These are phyloP conservation scores for Lepus europaeus DNA, from an alignment of 2,113 vertebrate species.

Conservation along the genomic window DNA sequence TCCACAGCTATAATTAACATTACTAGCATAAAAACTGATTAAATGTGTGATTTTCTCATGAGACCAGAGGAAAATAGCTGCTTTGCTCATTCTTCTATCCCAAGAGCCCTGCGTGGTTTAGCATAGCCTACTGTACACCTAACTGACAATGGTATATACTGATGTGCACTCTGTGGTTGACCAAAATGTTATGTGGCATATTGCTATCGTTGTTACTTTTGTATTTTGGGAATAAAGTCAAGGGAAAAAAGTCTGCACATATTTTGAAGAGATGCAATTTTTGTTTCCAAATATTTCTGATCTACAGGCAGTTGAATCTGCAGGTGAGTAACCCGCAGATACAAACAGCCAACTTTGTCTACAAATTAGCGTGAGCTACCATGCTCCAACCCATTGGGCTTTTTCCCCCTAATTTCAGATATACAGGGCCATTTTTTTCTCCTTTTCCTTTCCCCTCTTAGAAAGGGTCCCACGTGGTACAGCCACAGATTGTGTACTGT, in stretches of 20 bases:
- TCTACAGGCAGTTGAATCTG: neutral
- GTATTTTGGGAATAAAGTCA: neutral
- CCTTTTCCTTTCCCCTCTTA: neutral
- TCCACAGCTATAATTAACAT: constrained; percentile 40
- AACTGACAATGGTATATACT: neutral
- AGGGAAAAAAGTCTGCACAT: neutral
- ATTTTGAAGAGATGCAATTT: neutral
- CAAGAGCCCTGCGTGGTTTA: neutral
- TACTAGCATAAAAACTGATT: neutral
- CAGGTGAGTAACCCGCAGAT: neutral
- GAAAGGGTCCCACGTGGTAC: neutral
- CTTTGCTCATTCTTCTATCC: neutral
- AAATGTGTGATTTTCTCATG: constrained; percentile 22
- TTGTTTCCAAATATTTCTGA: neutral
- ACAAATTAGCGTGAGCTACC: neutral
- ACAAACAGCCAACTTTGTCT: neutral
- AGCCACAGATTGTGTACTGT: neutral
- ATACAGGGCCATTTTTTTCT: neutral
- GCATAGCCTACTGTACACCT: neutral
- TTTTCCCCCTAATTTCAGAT: constrained; percentile 3
- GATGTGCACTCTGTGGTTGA: neutral
- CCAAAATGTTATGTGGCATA: neutral
- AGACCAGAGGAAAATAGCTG: neutral
- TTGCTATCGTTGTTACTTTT: neutral
- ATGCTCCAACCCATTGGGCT: neutral